phyloP scores from a whole-genome alignment of 2,888 invertebrate species.

The Siphlonurus alternatus region DNA sequence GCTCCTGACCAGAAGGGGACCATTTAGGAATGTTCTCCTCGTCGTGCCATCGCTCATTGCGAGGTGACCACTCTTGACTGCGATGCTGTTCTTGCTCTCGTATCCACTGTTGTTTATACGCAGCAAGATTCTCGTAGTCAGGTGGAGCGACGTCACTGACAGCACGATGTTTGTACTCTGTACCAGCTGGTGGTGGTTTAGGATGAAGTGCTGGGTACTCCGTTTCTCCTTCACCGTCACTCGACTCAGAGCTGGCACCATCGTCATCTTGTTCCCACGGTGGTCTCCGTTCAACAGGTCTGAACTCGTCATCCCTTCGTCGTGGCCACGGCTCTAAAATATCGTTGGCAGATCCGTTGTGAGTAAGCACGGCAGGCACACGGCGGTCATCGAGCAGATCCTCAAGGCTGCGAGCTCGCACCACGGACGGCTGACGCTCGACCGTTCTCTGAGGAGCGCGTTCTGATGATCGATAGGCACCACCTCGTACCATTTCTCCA shows the following conservation, averaged over 20 bases:
- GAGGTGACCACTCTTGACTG: not conserved
- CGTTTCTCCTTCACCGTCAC: constrained; percentile 27
- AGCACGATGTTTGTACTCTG: not conserved
- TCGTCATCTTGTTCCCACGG: constrained; percentile 17
- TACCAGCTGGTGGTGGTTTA: not conserved
- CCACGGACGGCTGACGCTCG: constrained; percentile 23
- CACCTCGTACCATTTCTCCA: constrained; percentile 34
- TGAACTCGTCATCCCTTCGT: not conserved
- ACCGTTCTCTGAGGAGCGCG: constrained; percentile 26
- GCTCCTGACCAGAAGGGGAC: not conserved
- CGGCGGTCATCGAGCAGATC: constrained; percentile 10
- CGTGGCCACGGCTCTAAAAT: not conserved
- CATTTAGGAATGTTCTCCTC: not conserved
- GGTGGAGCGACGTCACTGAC: constrained; percentile 26
- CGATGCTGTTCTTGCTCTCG: not conserved
- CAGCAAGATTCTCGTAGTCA: constrained; percentile 35
- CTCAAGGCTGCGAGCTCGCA: constrained; percentile 17
- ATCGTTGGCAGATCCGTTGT: constrained; percentile 11
- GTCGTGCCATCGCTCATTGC: not conserved
- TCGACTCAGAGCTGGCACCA: constrained; percentile 37
- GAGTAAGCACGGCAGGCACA: constrained; percentile 7
- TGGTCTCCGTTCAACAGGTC: not conserved
- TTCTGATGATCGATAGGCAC: constrained; percentile 32
- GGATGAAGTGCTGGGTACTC: not conserved
- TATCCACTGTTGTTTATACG: constrained; percentile 11